Evolutionary conservation across 2,888 invertebrate species (phyloP).

Genomic region (Iselma pallidipennis): DNA sequence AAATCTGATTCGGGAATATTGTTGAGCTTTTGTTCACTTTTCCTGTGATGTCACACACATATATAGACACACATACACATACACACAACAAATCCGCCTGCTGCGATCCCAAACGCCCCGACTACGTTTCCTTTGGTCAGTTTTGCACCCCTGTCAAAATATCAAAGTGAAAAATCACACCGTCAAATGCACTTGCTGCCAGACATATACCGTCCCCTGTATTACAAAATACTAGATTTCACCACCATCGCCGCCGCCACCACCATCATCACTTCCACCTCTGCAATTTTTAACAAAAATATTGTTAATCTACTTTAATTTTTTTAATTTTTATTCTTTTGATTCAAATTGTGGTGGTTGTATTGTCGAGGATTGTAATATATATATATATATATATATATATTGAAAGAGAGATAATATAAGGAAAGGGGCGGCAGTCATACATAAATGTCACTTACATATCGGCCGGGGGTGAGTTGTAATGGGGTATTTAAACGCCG

Average conservation of each 20-base stretch:
- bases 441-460: constrained; percentile 54
- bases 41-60: background rate
- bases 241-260: background rate
- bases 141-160: constrained; percentile 53
- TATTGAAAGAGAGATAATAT: too few relatives aligned
- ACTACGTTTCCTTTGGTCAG: constrained; percentile 44
- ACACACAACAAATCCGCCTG: background rate
- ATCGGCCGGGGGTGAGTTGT: constrained; percentile 43
- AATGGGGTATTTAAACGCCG: constrained; percentile 52
- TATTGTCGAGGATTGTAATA: background rate
- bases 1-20: background rate
- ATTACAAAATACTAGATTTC: background rate
- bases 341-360: too few relatives aligned
- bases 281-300: too few relatives aligned
- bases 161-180: constrained; percentile 55
- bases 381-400: too few relatives aligned
- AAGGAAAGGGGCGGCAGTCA: constrained; percentile 23
- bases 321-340: too few relatives aligned
- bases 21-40: background rate
- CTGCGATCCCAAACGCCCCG: constrained; percentile 8
- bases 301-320: too few relatives aligned
- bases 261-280: too few relatives aligned
- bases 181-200: constrained; percentile 52
- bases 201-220: constrained; percentile 24
- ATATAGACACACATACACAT: background rate